Percentiles rank a stretch among this genome's conserved stretches.
Evolutionary conservation across 2,888 invertebrate species (phyloP).

Genomic region (Rhimphoctona megacephalus): DNA sequence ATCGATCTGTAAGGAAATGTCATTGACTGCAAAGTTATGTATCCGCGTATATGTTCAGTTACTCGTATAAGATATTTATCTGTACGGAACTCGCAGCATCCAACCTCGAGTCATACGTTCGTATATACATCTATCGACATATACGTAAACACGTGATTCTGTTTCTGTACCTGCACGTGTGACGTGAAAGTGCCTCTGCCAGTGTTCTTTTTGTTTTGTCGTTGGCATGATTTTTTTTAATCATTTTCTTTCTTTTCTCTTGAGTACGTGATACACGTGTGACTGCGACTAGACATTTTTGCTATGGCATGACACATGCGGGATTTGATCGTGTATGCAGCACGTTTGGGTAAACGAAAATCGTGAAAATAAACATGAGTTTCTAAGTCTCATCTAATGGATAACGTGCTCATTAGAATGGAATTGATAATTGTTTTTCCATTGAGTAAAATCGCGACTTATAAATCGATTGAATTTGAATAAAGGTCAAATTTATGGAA

Average conservation of each 20-base stretch:
- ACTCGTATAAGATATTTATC: not conserved
- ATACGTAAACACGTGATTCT: not conserved
- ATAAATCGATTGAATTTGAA: not conserved
- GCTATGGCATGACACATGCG: not conserved
- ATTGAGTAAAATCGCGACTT: not conserved
- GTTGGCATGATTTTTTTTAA: not conserved
- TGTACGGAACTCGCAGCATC: slow-evolving; percentile 44
- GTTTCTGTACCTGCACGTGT: slow-evolving; percentile 55
- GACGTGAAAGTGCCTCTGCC: slow-evolving; percentile 67
- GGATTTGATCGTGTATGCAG: not conserved
- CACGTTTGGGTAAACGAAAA: not conserved
- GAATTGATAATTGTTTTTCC: not conserved
- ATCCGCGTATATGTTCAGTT: slow-evolving; percentile 10
- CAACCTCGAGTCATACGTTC: slow-evolving; percentile 10
- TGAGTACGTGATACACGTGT: slow-evolving; percentile 37
- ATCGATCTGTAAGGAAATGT: slow-evolving; percentile 35
- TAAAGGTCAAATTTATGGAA: not conserved
- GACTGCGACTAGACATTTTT: slow-evolving; percentile 31
- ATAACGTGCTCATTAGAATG: not conserved
- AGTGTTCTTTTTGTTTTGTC: slow-evolving; percentile 56
- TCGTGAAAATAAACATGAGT: not conserved
- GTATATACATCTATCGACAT: slow-evolving; percentile 26
- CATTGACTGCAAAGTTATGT: slow-evolving; percentile 52
- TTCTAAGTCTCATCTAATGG: not conserved
- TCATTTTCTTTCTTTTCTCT: slow-evolving; percentile 26